Evolutionary conservation across 2,113 vertebrate species (phyloP).

Genomic region (Xenopus laevis): DNA sequence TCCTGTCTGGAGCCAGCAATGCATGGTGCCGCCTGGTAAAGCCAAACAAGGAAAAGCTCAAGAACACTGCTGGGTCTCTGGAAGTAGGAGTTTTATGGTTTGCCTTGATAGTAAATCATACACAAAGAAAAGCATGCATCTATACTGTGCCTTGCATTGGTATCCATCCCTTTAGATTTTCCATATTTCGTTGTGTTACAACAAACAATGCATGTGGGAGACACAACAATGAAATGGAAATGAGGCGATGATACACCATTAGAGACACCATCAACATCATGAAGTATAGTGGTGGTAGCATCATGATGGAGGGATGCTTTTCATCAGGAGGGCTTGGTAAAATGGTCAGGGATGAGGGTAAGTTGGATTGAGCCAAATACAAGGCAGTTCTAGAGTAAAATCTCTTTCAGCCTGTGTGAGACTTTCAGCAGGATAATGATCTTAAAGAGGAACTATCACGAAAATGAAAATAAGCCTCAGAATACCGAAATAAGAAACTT

Average conservation of each 20-base stretch:
- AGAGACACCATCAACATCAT: neutral
- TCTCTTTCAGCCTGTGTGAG: neutral
- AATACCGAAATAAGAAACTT: no score
- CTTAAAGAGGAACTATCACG: no score
- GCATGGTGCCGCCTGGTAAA: conserved; percentile 28
- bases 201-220: no score
- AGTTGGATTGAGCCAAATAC: neutral
- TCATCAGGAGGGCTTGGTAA: neutral
- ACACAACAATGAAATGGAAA: neutral
- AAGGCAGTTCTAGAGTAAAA: neutral
- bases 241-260: neutral
- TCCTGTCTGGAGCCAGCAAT: conserved; percentile 34
- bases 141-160: no score
- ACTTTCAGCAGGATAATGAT: no score
- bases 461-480: no score
- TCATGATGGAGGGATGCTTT: neutral
- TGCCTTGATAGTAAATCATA: no score
- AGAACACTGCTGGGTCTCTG: neutral
- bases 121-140: no score
- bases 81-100: no score
- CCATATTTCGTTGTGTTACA: no score
- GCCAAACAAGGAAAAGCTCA: conserved; percentile 4
- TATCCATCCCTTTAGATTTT: no score
- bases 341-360: neutral
- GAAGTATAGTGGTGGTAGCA: neutral